Evolutionary conservation across 2,888 invertebrate genomes (phyloP).

Genomic region (Sarcophaga variegata): DNA sequence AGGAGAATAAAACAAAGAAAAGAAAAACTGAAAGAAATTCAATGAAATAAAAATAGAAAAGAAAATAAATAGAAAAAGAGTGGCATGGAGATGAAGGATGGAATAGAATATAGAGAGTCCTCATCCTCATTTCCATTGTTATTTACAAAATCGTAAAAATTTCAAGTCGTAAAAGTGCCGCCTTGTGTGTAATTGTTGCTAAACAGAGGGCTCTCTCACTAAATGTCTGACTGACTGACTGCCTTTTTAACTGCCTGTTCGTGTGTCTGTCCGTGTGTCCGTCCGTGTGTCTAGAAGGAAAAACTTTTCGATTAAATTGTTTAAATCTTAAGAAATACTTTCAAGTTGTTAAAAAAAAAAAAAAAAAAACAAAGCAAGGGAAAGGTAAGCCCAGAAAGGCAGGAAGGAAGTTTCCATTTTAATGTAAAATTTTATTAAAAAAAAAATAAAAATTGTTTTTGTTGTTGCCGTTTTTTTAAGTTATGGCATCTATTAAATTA

Average conservation of each 20-base stretch:
- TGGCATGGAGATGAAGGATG: conserved; percentile 8
- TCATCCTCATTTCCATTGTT: conserved; percentile 55
- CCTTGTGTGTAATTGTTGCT: conserved; percentile 62
- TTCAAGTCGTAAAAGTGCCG: conserved; percentile 59
- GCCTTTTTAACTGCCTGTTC: too few species aligned
- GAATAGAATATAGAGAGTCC: neutral
- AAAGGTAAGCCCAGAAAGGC: neutral
- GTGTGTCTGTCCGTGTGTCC: too few species aligned
- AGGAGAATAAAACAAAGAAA: too few species aligned
- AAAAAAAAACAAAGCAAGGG: neutral
- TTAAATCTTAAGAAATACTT: conserved; percentile 13
- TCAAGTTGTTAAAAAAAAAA: neutral
- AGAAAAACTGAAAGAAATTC: too few species aligned
- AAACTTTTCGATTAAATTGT: neutral
- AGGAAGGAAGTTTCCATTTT: neutral
- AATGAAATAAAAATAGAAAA: neutral
- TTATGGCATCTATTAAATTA: conserved; percentile 32
- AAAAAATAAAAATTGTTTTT: neutral
- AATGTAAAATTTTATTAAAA: neutral
- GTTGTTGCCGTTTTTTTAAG: neutral
- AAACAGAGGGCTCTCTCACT: neutral
- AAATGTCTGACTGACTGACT: neutral
- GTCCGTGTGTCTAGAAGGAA: too few species aligned
- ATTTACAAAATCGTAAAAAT: conserved; percentile 65
- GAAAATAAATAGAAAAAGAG: conserved; percentile 19